A percentile compares a stretch with the other conserved stretches of the same genome.
These are phyloP conservation scores for Sphecodes monilicornis DNA, from an alignment of 2,888 invertebrate species.

Conservation along the genomic window DNA sequence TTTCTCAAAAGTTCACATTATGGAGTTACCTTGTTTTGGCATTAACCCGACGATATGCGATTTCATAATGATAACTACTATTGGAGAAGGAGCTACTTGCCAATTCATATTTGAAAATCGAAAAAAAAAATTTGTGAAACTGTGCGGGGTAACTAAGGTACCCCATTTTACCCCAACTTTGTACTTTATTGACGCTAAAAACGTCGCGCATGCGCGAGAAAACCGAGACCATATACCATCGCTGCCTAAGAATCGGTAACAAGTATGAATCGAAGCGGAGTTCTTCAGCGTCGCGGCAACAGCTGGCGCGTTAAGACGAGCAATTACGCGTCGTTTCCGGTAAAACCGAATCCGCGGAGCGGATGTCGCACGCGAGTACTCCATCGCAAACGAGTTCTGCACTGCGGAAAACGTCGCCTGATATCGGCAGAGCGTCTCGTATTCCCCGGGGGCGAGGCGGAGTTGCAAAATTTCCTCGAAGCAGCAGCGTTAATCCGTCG, in stretches of 20 bases:
- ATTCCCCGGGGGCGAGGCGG: not conserved
- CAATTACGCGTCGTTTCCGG: not conserved
- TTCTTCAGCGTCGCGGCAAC: not conserved
- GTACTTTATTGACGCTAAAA: too few species aligned
- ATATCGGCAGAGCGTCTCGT: conserved; percentile 1
- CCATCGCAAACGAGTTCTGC: conserved; percentile 1
- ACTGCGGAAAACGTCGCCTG: conserved; percentile 12
- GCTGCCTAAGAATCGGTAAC: not conserved
- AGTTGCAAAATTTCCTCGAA: conserved; percentile 16
- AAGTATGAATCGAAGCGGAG: not conserved
- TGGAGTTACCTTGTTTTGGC: too few species aligned
- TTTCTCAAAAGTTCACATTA: too few species aligned
- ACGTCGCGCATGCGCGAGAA: too few species aligned
- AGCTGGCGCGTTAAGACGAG: not conserved
- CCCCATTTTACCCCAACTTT: too few species aligned
- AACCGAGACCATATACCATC: too few species aligned
- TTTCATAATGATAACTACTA: too few species aligned
- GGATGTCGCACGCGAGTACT: not conserved
- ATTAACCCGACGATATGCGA: too few species aligned
- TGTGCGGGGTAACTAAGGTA: too few species aligned
- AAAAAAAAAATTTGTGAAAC: too few species aligned
- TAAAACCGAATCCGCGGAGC: not conserved
- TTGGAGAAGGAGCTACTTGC: too few species aligned
- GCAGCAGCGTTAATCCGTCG: conserved; percentile 34
- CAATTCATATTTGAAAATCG: too few species aligned